Conservation (phyloP, 2,797 vertebrate species). For the Cetoscarus ocellatus region DNA sequence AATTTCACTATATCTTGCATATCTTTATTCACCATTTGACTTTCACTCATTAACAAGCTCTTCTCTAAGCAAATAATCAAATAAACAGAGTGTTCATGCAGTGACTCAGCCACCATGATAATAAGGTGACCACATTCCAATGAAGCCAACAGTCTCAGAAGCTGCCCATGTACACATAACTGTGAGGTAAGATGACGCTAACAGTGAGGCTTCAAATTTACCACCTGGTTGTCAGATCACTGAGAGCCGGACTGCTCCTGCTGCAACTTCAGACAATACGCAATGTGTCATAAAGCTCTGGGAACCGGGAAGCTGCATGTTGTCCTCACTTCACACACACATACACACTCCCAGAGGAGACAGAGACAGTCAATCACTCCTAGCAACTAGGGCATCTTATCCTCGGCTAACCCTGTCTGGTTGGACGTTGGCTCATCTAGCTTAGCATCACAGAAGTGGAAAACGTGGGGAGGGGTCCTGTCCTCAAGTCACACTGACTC, state of each 20-base stretch:
- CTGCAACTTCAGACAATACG: constrained; percentile 35
- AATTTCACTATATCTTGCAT: no score
- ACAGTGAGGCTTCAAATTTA: constrained; percentile 64
- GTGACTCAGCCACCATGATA: not conserved
- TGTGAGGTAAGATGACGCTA: constrained; percentile 52
- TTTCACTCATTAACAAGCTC: not conserved
- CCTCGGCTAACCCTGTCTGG: constrained; percentile 64
- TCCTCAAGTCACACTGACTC: constrained; percentile 50
- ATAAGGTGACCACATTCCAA: constrained; percentile 13
- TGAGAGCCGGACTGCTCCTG: constrained; percentile 43
- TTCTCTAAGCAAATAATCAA: not conserved
- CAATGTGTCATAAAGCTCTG: constrained; percentile 63
- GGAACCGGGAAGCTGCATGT: constrained; percentile 55
- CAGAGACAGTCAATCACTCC: constrained; percentile 70
- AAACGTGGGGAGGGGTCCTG: constrained; percentile 57
- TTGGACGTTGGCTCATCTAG: constrained; percentile 63
- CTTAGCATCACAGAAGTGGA: constrained; percentile 55
- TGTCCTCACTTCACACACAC: constrained; percentile 56
- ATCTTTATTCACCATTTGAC: no score
- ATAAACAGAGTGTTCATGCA: not conserved
- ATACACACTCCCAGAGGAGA: constrained; percentile 39
- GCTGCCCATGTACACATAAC: constrained; percentile 31
- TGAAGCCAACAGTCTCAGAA: constrained; percentile 6
- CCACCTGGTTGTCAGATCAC: constrained; percentile 66
- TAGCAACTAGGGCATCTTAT: constrained; percentile 78